Conservation (phyloP, 2,797 vertebrate genomes). For the Vireo griseus region DNA sequence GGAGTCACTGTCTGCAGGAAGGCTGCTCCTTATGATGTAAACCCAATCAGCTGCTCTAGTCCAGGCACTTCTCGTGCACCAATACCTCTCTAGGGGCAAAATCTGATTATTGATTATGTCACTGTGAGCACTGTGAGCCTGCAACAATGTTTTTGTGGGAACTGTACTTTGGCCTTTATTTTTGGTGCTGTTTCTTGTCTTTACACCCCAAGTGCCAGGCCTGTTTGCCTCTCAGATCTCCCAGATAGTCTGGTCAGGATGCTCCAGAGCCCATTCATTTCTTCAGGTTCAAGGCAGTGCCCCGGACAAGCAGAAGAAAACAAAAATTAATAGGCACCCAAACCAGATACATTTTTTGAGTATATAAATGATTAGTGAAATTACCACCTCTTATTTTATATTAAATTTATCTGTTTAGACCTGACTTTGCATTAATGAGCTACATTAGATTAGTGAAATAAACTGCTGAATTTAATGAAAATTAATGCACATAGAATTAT, state of each 20-base stretch:
- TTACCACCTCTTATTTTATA: background rate
- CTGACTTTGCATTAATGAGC: background rate
- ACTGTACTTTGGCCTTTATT: background rate
- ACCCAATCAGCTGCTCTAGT: background rate
- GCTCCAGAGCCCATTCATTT: background rate
- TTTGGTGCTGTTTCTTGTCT: fast-evolving
- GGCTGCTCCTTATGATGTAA: background rate
- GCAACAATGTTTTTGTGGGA: background rate
- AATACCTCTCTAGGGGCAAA: background rate
- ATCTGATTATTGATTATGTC: background rate
- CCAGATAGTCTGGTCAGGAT: background rate
- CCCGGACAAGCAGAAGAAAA: background rate
- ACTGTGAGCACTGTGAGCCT: background rate
- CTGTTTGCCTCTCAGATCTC: background rate
- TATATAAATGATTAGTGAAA: background rate
- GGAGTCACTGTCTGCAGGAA: background rate
- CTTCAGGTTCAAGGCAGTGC: background rate
- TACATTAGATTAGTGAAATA: background rate
- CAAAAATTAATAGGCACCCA: fast-evolving
- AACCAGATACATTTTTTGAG: background rate
- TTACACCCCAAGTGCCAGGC: fast-evolving
- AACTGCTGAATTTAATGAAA: background rate
- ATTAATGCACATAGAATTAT: background rate
- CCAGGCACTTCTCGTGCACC: background rate
- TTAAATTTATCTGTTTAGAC: background rate